Conservation (phyloP, 2,888 invertebrate species). For the Embidobia sp. region DNA sequence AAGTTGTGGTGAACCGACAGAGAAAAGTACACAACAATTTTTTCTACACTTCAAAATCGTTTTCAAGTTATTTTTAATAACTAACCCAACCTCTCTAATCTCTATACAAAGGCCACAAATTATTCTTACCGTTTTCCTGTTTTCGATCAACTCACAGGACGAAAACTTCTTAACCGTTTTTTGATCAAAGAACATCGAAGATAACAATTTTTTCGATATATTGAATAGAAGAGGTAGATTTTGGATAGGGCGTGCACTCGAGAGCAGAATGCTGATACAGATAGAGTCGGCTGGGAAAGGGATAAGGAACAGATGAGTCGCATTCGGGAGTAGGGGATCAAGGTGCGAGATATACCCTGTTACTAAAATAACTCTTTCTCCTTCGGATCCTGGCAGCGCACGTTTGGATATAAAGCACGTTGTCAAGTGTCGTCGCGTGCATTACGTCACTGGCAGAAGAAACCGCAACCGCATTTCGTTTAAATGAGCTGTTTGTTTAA, state of each 20-base stretch:
- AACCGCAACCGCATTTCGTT: slow-evolving; percentile 32
- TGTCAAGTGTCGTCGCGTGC: slow-evolving; percentile 42
- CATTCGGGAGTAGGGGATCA: slow-evolving; percentile 13
- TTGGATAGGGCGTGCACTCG: slow-evolving; percentile 33
- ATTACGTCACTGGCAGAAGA: slow-evolving; percentile 53
- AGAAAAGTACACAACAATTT: too few species aligned
- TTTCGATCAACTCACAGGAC: too few species aligned
- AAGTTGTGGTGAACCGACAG: too few species aligned
- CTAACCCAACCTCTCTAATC: too few species aligned
- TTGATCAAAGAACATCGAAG: too few species aligned
- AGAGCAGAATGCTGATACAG: slow-evolving; percentile 1
- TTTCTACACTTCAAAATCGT: too few species aligned
- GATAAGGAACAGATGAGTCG: slow-evolving; percentile 29
- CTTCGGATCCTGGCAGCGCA: slow-evolving; percentile 46
- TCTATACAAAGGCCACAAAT: too few species aligned
- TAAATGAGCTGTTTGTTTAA: background rate
- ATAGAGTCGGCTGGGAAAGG: slow-evolving; percentile 11
- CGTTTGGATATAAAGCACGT: slow-evolving; percentile 47
- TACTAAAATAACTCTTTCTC: slow-evolving; percentile 55
- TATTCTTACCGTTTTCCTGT: too few species aligned
- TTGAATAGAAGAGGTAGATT: slow-evolving; percentile 3
- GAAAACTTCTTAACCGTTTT: too few species aligned
- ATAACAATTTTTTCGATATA: too few species aligned
- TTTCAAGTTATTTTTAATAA: too few species aligned
- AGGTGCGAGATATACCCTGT: slow-evolving; percentile 44